Evolutionary conservation across 92 coral and sea anemone genomes (phyloP), one percentile per base, ranked within the genome.

Genomic region (Epizoanthus illoricatus): DNA sequence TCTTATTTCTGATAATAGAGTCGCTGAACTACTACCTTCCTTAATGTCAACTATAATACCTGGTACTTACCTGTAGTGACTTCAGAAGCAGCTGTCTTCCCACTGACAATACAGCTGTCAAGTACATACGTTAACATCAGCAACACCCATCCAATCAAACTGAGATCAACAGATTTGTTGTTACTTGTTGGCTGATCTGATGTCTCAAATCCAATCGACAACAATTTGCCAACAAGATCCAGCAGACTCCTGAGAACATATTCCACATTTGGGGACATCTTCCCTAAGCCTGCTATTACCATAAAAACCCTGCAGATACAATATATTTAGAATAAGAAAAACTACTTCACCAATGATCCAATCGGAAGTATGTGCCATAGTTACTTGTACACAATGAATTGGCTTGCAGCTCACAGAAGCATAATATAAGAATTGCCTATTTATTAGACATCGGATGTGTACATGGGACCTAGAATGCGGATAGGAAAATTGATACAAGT

Each of bases 141-240:
- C 52, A 94, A 81, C 28, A 94, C 86, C 99, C 99, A 96, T 52
- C 95, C 94, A 82, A 96, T 83, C 16, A 96, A 89, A 42, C 92
- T 74, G 69, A 91, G 65, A 70, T 96, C 99, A 24, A 90, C 81
- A 42, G 83, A 47, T 4, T 58, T 52, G 62, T 60, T 52, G 56
- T 9, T 52, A 52, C 13, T 56, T 10, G 80, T 66, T 15, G 74
- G 73, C 33, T 65, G 72, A 72, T 87, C 92, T 21, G 80, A 82
- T 41, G 69, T 67, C 56, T 79, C 90, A 56, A 76, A 80, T 62
- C 84, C 89, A 54, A 84, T 71, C 8, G 67, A 59, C 16, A 96
- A 82, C 66, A 93, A 92, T 42, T 80, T 84, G 81, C 94, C 97
- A 71, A 92, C 88, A 65, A 93, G 93, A 40, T 80, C 73, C 65